Base-by-base conservation (phyloP, 2,888 invertebrate species). In the Prenolepis imparis region DNA sequence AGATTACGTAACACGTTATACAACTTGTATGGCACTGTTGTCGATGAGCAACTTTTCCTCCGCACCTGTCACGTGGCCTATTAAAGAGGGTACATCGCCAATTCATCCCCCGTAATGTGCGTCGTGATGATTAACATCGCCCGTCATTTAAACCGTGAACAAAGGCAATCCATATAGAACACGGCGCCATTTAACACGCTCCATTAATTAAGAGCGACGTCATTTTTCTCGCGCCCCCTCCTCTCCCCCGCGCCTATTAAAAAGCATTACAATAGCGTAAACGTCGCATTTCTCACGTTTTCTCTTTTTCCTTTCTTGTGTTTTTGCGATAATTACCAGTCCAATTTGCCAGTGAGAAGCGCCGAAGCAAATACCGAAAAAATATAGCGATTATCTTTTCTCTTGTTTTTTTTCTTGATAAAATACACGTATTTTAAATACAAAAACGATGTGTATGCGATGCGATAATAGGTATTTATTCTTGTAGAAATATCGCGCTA, bases 1-100 rank as follows among this genome's bases (percentile, higher is more conserved):
- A 84, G 86, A 91, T 91, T 88, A 87, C 83, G 66, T 85, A 88
- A 90, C 86, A 84, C 73, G 85, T 88, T 87, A 87, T 77, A 77
- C 82, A 83, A 91, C 86, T 85, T 48, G 41, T 59, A 68, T 21
- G 52, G 57, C 52, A 70, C 59, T 9, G 64, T 36, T 39, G 66
- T 41, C 48, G 73, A 63, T 63, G 52, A 28, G 36, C 70, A 84
- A 70, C 88, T 66, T 81, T 84, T 83, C 55, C 59, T 59, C 28
- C 28, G n/a, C 64, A 57, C 48, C 77, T 74, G 87, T 68, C 82
- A 81, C 66, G 59, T 78, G 72, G 61, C 48, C 83, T 67, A 48
- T 87, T 85, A 85, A 84, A 84, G 59, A 81, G 82, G 72, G 55
- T 78, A 68, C 83, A 28, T 80, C 55, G 80, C 61, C 86, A 82